These are phyloP conservation scores for Oxyteleia sp. DNA, from an alignment of 2,888 invertebrate genomes.

Conservation along the genomic window DNA sequence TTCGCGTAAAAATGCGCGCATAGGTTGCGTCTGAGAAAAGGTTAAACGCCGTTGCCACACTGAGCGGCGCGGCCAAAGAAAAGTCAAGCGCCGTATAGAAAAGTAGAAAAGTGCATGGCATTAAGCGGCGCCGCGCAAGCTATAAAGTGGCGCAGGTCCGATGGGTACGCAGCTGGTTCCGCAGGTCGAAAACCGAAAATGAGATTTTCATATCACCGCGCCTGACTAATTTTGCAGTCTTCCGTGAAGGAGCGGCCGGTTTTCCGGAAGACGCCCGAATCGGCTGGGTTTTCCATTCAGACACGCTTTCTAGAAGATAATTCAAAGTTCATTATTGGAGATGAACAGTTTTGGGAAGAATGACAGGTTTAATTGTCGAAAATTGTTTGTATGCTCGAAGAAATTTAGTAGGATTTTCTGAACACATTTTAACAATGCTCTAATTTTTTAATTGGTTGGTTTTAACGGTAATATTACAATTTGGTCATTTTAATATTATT, in stretches of 20 bases:
- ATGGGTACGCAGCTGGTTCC: constrained; percentile 23
- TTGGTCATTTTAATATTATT: too few species aligned
- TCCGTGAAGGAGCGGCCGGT: background rate
- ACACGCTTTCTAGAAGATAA: background rate
- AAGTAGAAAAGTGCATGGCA: constrained; percentile 32
- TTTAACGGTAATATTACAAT: too few species aligned
- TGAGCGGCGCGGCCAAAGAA: constrained; percentile 32
- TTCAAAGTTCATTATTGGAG: too few species aligned
- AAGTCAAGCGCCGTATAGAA: constrained; percentile 35
- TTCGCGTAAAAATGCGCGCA: too few species aligned
- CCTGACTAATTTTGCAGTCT: constrained; percentile 6
- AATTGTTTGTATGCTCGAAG: too few species aligned
- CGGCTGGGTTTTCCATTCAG: background rate
- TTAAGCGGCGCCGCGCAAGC: constrained; percentile 20
- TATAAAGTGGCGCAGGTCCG: constrained; percentile 27
- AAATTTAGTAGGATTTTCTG: too few species aligned
- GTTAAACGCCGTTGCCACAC: constrained; percentile 52
- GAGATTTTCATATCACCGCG: constrained; percentile 1
- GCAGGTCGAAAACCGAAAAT: constrained; percentile 34
- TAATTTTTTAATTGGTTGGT: too few species aligned
- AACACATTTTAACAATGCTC: too few species aligned
- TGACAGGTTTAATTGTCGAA: too few species aligned
- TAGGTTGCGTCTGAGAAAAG: constrained; percentile 55
- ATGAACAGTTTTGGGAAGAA: too few species aligned
- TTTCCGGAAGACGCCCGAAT: constrained; percentile 5